Percentiles rank a stretch among this genome's conserved stretches.
Evolutionary conservation across 2,888 invertebrate genomes (phyloP).

Genomic region (Phaedon cochleariae): DNA sequence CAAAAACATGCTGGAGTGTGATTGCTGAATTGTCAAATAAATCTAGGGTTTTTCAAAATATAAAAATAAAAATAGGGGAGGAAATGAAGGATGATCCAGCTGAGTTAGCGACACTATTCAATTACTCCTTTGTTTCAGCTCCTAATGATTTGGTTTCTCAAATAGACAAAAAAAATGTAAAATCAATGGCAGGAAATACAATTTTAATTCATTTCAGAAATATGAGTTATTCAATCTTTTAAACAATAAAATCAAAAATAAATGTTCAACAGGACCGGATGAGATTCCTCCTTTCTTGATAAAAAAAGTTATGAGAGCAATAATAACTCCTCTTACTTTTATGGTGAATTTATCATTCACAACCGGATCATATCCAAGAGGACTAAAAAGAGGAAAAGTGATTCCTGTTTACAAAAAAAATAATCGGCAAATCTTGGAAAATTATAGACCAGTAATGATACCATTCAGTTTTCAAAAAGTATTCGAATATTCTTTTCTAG

Average conservation of each 20-base stretch:
- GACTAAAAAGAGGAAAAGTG: neutral
- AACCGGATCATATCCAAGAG: neutral
- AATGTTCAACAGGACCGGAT: neutral
- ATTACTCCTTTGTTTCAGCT: conserved; percentile 2
- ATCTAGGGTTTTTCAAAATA: neutral
- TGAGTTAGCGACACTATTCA: neutral
- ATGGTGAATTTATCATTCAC: neutral
- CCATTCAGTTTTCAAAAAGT: neutral
- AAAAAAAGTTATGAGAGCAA: neutral
- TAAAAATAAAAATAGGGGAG: neutral
- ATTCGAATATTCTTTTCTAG: too few species aligned
- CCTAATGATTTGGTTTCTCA: conserved; percentile 11
- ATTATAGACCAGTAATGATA: neutral
- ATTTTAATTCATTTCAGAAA: conserved; percentile 5
- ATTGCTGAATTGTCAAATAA: neutral
- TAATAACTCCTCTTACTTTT: neutral
- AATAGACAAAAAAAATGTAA: neutral
- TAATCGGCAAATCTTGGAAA: neutral
- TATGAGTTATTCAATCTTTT: neutral
- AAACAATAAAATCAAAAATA: neutral
- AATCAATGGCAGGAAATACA: neutral
- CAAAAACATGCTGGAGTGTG: conserved; percentile 2
- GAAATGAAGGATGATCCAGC: neutral
- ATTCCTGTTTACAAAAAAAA: neutral
- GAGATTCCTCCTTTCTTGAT: neutral